These are phyloP conservation scores for Phytoseiulus persimilis DNA, from an alignment of 2,888 invertebrate genomes.

Conservation along the genomic window DNA sequence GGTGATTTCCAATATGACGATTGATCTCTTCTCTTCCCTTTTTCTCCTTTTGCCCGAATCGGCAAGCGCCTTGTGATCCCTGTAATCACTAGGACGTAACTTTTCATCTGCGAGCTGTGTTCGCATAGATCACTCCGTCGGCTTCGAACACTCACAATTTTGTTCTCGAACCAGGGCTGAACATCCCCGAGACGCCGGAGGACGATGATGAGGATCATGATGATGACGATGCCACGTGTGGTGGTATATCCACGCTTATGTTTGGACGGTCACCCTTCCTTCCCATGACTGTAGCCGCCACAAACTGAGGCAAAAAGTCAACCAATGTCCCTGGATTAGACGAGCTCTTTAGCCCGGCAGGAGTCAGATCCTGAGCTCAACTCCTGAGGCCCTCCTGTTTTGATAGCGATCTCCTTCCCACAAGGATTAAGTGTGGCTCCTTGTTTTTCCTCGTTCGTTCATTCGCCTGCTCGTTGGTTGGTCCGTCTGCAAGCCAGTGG, in stretches of 20 bases:
- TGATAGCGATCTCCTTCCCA: constrained; percentile 39
- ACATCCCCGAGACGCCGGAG: background rate
- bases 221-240: background rate
- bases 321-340: background rate
- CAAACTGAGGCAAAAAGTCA: constrained; percentile 5
- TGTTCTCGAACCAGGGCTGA: background rate
- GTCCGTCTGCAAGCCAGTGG: background rate
- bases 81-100: background rate
- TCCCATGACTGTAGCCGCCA: background rate
- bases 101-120: too few species aligned
- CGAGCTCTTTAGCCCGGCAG: constrained; percentile 5
- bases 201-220: background rate
- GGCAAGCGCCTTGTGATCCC: background rate
- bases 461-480: background rate
- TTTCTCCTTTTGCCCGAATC: background rate
- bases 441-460: background rate
- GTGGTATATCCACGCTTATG: constrained; percentile 5
- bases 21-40: background rate
- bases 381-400: constrained; percentile 21
- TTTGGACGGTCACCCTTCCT: constrained; percentile 5
- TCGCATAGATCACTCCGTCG: too few species aligned
- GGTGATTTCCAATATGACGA: background rate
- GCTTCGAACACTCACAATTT: background rate
- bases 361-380: constrained; percentile 5
- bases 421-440: constrained; percentile 25